Conservation (phyloP, 2,797 vertebrate genomes). For the Philypnodon macrostomus region DNA sequence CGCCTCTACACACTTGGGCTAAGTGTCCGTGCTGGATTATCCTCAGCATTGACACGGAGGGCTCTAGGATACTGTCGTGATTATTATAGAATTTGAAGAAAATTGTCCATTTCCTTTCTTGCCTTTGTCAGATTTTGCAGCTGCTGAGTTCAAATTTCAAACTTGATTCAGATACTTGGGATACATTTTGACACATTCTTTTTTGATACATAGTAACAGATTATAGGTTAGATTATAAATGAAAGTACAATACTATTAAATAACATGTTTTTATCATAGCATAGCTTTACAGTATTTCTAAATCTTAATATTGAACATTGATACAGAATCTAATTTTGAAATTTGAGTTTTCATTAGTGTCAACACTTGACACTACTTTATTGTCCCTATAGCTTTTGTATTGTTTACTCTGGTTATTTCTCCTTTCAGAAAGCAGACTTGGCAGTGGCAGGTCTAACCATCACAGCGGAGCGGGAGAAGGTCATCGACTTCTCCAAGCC, state of each 20-base stretch:
- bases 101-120: slow-evolving; percentile 23
- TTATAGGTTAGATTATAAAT: too few species aligned
- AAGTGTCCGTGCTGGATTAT: slow-evolving; percentile 43
- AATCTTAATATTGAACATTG: too few species aligned
- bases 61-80: slow-evolving; percentile 29
- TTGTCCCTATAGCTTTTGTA: slow-evolving; percentile 62
- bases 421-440: slow-evolving; percentile 93
- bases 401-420: slow-evolving; percentile 22
- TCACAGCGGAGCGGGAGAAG: slow-evolving; percentile 96
- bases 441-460: slow-evolving; percentile 94
- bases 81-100: slow-evolving; percentile 37
- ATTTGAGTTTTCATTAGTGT: too few species aligned
- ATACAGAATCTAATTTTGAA: too few species aligned
- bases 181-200: too few species aligned
- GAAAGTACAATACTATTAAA: too few species aligned
- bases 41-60: slow-evolving; percentile 44
- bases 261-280: too few species aligned
- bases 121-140: slow-evolving; percentile 21
- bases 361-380: slow-evolving; percentile 2
- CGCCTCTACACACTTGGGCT: slow-evolving; percentile 25
- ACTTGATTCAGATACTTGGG: too few species aligned
- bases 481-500: slow-evolving; percentile 99
- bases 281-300: too few species aligned
- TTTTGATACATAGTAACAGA: too few species aligned
- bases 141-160: too few species aligned